Base-by-base conservation (phyloP, 2,797 vertebrate species). In the Staurois parvus region DNA sequence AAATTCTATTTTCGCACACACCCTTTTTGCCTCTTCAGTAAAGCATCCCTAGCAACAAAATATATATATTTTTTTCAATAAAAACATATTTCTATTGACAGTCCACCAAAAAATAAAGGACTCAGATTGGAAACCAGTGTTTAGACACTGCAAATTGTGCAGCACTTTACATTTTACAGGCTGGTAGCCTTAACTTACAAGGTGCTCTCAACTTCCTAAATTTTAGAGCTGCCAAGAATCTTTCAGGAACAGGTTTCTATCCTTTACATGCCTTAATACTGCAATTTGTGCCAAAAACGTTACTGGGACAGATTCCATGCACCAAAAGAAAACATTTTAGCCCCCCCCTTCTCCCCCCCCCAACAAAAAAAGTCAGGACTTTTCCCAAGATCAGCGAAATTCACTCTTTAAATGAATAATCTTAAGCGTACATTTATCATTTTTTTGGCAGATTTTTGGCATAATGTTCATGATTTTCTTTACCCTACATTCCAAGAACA, bases 381-480 rank as follows among this genome's bases (percentile, higher is more conserved):
- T 70, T 40, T 79, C 76, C 42, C n/a, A 48, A 80, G 30, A 59
- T 81, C 79, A 81, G 40, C 78, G 52, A 28, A 80, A 72, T 34
- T 29, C 79, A 37, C 8, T 72, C n/a, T 72, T 42, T 28, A 62
- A 56, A 32, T 72, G 48, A 30, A 29, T 62, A 67, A 69, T n/a
- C 28, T 13, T 80, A 13, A 17, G 13, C 19, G 32, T 26, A 56
- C 78, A 80, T 70, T 70, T 56, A 80, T 80, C 66, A 81, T 56
- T 56, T n/a, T n/a, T 42, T 62, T 81, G 45, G 30, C 68, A 72
- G 24, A 15, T 17, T 45, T 62, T 69, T 21, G 15, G 17, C 13
- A 62, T n/a, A 72, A 81, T 3, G 4, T 62, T 70, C 28, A 9
- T 15, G 2, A n/a, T 32, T 28, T 79, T 45, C 9, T 13, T 37